These are phyloP conservation scores for Plestiodon gilberti DNA, from an alignment of 2,113 vertebrate species.

Conservation along the genomic window DNA sequence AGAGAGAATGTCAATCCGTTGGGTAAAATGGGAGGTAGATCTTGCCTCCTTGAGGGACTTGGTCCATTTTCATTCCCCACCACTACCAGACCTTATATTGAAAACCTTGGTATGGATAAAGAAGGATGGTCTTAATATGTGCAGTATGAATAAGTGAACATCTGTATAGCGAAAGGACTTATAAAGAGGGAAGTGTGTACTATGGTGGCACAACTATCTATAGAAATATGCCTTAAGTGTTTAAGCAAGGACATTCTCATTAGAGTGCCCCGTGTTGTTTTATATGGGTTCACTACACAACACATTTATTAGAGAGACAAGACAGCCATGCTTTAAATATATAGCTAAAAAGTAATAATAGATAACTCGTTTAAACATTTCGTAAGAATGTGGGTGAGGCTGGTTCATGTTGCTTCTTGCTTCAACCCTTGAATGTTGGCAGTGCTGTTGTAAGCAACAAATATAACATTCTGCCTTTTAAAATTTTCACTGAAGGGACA, in stretches of 20 bases:
- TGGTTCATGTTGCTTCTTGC: conserved; percentile 6
- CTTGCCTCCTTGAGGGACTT: too few relatives aligned
- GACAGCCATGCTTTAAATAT: background rate
- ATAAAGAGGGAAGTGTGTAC: too few relatives aligned
- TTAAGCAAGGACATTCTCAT: background rate
- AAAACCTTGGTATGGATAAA: too few relatives aligned
- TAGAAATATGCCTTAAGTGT: background rate
- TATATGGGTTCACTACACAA: background rate
- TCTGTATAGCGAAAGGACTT: too few relatives aligned
- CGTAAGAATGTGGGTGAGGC: background rate
- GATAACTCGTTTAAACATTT: background rate
- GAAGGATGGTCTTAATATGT: too few relatives aligned
- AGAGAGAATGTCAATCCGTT: too few relatives aligned
- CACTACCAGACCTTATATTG: too few relatives aligned
- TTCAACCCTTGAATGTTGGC: background rate
- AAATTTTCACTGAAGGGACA: conserved; percentile 5
- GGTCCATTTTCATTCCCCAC: too few relatives aligned
- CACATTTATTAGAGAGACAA: background rate
- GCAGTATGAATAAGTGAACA: too few relatives aligned
- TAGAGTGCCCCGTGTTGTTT: background rate
- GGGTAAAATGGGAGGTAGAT: too few relatives aligned
- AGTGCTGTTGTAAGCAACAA: background rate
- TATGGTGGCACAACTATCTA: background rate
- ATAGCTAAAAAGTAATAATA: background rate
- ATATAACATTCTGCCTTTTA: background rate